Evolutionary conservation across 2,797 vertebrate species (phyloP).

Genomic region (Perodicticus potto): DNA sequence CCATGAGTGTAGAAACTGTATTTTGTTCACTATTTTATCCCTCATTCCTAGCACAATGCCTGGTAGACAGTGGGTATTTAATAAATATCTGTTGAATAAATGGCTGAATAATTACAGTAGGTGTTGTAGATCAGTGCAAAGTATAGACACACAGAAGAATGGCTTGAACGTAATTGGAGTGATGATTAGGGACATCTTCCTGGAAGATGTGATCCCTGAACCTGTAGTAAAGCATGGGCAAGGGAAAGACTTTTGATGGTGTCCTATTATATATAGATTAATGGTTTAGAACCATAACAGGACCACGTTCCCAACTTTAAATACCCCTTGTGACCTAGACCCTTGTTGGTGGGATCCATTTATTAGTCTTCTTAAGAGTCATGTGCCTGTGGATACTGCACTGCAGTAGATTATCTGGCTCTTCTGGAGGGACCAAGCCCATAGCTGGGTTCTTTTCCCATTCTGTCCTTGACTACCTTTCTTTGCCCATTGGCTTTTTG

Average conservation of each 20-base stretch:
- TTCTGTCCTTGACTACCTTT: neutral
- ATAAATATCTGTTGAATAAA: slow-evolving; percentile 39
- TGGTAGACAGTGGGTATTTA: neutral
- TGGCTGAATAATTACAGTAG: neutral
- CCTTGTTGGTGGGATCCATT: neutral
- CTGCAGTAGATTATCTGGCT: neutral
- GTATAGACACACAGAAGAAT: neutral
- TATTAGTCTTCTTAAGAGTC: neutral
- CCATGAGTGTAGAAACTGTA: neutral
- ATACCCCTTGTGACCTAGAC: neutral
- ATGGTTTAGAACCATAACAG: neutral
- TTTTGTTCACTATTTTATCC: slow-evolving; percentile 11
- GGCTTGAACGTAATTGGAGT: neutral
- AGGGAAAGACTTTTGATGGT: neutral
- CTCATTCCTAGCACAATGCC: neutral
- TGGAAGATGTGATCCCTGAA: neutral
- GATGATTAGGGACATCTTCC: slow-evolving; percentile 3
- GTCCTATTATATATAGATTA: neutral
- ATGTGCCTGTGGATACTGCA: neutral
- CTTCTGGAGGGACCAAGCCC: neutral
- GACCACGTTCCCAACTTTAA: neutral
- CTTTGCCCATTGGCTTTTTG: neutral
- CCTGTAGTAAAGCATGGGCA: slow-evolving; percentile 44
- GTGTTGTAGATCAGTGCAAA: neutral
- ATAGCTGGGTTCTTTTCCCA: neutral